Base-by-base conservation (phyloP, 2,797 vertebrate species). In the Antennarius maculatus region DNA sequence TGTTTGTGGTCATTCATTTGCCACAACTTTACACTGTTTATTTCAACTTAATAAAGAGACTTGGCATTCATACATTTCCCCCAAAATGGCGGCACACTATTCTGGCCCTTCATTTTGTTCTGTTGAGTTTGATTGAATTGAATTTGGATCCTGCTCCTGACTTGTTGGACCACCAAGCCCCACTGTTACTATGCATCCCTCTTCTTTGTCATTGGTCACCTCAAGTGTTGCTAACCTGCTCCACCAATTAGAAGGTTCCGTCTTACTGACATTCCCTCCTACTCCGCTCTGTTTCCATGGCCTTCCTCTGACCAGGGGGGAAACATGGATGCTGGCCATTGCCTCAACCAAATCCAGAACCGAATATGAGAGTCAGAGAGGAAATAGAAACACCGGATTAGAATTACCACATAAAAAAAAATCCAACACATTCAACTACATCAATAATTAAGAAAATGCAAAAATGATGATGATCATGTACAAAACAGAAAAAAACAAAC, bases 91-190 rank as follows among this genome's bases (percentile, higher is more conserved):
- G 84, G 86, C 79, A 23, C 54, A 70, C 69, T 81, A 79, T 73
- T 58, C 74, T 61, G 41, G 71, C 76, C 89, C 85, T 87, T 90
- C 91, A 92, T 92, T 92, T 91, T 91, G 89, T 91, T 84, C 82
- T 77, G 81, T 83, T 71, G 61, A 23, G 23, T 23, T 23, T 23
- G 23, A 23, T 74, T 77, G 76, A 81, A 88, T 85, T 34, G 59
- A 85, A 79, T 67, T 79, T 89, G 87, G 88, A 88, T 85, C 81
- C 69, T 53, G 82, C 87, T 85, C 86, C 87, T 89, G 87, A 89
- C 84, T 80, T 79, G 71, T 88, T 90, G 86, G 90, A 86, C 74
- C 80, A 53, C 77, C 66, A 55, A 70, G 66, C 60, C 86, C 85
- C 53, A 54, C 83, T 91, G 90, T 91, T 90, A 88, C 89, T 76